Evolutionary conservation across 2,113 vertebrate genomes (phyloP).

Genomic region (Laticauda laticaudata): DNA sequence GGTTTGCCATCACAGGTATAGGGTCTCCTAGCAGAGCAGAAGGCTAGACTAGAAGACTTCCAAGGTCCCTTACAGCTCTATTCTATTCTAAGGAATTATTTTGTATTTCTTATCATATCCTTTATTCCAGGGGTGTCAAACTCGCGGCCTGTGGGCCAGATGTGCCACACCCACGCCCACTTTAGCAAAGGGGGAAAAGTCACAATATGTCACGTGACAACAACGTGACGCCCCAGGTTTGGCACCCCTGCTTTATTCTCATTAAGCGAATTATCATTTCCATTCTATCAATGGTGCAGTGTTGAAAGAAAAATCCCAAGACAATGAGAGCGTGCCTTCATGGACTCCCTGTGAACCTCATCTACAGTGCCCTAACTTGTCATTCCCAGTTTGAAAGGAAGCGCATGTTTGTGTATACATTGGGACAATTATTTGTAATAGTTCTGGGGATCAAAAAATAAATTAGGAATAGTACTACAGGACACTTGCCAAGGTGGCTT

Average conservation of each 20-base stretch:
- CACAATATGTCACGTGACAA: too few relatives aligned
- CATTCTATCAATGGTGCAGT: background rate
- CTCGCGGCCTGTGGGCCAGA: too few relatives aligned
- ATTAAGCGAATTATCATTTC: background rate
- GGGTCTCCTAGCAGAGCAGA: too few relatives aligned
- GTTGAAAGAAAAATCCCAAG: background rate
- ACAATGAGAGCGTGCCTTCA: background rate
- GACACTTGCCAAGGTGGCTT: background rate
- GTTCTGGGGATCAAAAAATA: background rate
- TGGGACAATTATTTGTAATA: background rate
- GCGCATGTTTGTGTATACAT: background rate
- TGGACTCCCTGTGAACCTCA: background rate
- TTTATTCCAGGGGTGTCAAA: background rate
- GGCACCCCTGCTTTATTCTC: background rate
- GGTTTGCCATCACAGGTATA: too few relatives aligned
- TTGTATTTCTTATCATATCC: slow-evolving; percentile 7
- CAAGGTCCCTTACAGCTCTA: too few relatives aligned
- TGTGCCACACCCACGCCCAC: too few relatives aligned
- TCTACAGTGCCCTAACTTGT: background rate
- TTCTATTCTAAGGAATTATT: background rate
- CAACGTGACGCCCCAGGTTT: too few relatives aligned
- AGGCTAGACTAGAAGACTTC: too few relatives aligned
- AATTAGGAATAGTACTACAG: background rate
- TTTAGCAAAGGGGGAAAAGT: too few relatives aligned
- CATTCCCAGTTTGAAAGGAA: background rate